Percentiles rank a stretch among this genome's conserved stretches.
These are phyloP conservation scores for Drosophila arizonae DNA, from an alignment of 1,140 invertebrate species.

Conservation along the genomic window DNA sequence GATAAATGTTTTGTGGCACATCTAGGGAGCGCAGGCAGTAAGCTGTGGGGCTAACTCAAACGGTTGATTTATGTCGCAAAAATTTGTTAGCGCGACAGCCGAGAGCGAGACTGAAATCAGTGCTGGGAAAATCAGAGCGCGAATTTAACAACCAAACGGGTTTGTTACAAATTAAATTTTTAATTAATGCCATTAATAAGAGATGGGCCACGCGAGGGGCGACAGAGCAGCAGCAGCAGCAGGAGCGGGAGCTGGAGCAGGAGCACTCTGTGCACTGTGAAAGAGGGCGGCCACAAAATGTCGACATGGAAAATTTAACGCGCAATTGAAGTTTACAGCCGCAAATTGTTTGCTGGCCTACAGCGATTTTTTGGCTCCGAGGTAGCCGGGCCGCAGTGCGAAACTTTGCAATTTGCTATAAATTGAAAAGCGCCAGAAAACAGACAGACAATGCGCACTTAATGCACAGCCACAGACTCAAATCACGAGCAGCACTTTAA, in stretches of 20 bases:
- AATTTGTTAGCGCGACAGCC: conserved; percentile 6
- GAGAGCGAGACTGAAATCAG: conserved; percentile 11
- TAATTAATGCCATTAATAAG: conserved; percentile 72
- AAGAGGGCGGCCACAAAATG: conserved; percentile 30
- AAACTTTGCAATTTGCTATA: conserved; percentile 69
- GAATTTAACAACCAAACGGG: conserved; percentile 47
- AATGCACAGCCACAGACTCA: conserved; percentile 57
- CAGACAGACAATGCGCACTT: conserved; percentile 58
- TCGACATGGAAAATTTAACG: conserved; percentile 53
- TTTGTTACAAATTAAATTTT: conserved; percentile 69
- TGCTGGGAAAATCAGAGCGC: conserved; percentile 21
- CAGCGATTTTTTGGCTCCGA: conserved; percentile 14
- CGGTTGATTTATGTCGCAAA: conserved; percentile 35
- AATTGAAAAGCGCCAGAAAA: conserved; percentile 46
- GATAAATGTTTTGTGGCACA: conserved; percentile 20
- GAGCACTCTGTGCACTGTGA: background rate
- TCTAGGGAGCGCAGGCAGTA: background rate
- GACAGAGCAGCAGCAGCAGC: background rate
- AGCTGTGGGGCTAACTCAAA: background rate
- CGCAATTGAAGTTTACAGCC: conserved; percentile 67
- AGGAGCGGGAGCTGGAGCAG: no score
- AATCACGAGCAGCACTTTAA: conserved; percentile 61
- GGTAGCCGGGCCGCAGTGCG: conserved; percentile 46
- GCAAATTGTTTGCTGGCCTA: conserved; percentile 51
- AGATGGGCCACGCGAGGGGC: conserved; percentile 6